These are phyloP conservation scores for Glyptemys insculpta DNA, from an alignment of 2,797 vertebrate species.

Conservation along the genomic window DNA sequence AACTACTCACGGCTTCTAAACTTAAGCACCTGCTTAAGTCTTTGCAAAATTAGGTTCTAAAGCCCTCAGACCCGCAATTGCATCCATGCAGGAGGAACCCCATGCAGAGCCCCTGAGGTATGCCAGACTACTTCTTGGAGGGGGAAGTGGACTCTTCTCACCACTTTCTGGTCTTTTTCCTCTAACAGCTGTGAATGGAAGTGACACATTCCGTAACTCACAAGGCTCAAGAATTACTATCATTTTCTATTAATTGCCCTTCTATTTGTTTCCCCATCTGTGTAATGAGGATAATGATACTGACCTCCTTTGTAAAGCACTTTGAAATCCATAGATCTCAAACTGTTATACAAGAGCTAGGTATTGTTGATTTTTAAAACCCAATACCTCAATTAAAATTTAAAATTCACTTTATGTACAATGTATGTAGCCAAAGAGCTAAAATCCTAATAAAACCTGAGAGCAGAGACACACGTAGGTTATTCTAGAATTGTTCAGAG, in stretches of 20 bases:
- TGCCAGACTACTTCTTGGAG: too few relatives aligned
- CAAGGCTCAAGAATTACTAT: background rate
- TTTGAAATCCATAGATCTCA: background rate
- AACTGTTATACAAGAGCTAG: background rate
- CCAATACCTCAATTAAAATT: background rate
- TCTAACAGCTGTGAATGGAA: too few relatives aligned
- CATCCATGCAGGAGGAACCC: too few relatives aligned
- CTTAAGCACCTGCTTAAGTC: too few relatives aligned
- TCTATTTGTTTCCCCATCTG: background rate
- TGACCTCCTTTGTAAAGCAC: too few relatives aligned
- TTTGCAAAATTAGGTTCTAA: too few relatives aligned
- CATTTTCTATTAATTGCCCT: background rate
- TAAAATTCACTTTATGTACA: background rate
- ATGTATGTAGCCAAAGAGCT: background rate
- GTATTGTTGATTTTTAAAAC: background rate
- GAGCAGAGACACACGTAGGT: background rate
- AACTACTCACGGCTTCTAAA: too few relatives aligned
- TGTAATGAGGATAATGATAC: background rate
- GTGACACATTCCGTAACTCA: too few relatives aligned
- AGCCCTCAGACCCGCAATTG: too few relatives aligned
- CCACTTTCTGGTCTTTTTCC: too few relatives aligned
- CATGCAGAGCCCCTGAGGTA: too few relatives aligned
- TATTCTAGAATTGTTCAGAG: background rate
- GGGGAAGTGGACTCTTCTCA: too few relatives aligned
- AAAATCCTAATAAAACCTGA: rapidly evolving